Base-by-base conservation (phyloP, 1,140 invertebrate species). In the Penaeus vannamei region DNA sequence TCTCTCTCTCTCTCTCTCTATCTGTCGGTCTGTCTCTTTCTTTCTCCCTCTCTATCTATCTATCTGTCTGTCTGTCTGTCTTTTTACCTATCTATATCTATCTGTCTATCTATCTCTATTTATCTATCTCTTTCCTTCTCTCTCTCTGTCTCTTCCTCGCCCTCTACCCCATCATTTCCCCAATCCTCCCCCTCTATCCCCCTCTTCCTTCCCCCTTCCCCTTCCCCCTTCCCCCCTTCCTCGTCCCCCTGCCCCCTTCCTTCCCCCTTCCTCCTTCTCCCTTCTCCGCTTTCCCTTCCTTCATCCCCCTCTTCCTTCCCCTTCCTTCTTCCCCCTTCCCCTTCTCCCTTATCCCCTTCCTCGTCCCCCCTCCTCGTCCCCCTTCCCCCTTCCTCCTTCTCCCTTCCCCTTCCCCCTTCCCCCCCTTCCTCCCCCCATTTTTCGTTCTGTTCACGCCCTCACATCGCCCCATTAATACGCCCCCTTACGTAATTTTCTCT, bases 361-460 rank as follows among this genome's bases (percentile, higher is more conserved):
- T 83, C 81, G 8, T 4, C 46, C 80, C 60, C 46, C n/a, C 8
- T 23, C 46, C 59, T 7, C 42, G 20, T 20, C 23, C 59, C 46
- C n/a, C 53, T 23, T 20, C n/a, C 5, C 3, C 59, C 42, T 29
- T 79, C 42, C 29, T 17, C 36, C 42, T 12, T 20, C 61, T 20
- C 23, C 20, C 53, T 20, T 61, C 20, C 19, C 80, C 5, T 0
- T 36, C 29, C 8, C 80, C 5, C 53, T 20, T 61, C 22, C 76
- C 12, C 20, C 26, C 20, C 7, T 7, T 32, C 76, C 32, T 14
- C 81, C 80, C 61, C 53, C 60, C 26, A 29, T 10, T 42, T 23
- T 66, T 19, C 32, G 14, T 36, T 20, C 20, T 81, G 85, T 87
- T 87, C 81, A 87, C 60, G 59, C 59, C 79, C 23, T 42, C 23